Conservation (phyloP, 2,888 invertebrate genomes). For the Anticlea derivata region DNA sequence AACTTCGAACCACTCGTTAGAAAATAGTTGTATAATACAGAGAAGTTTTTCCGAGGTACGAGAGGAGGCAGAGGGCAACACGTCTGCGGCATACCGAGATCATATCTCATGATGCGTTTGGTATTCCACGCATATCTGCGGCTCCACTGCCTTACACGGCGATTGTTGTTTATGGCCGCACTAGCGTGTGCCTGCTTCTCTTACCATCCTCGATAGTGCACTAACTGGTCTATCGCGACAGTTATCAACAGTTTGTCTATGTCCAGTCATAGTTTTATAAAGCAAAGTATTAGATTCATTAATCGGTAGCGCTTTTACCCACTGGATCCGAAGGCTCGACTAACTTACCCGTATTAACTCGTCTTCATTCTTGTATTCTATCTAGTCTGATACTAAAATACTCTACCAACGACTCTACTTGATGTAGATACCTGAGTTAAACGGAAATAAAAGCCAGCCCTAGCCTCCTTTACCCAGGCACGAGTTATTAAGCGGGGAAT, state of each 20-base stretch:
- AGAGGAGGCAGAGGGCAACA: conserved; percentile 13
- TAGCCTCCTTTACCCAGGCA: not conserved
- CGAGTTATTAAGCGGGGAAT: not conserved
- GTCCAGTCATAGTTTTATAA: no score
- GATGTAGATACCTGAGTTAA: not conserved
- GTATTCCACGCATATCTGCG: conserved; percentile 24
- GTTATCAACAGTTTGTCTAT: no score
- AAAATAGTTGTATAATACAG: conserved; percentile 24
- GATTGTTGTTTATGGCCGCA: conserved; percentile 17
- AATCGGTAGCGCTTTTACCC: no score
- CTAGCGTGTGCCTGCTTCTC: conserved; percentile 2
- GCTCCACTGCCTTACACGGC: conserved; percentile 18
- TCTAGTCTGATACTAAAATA: not conserved
- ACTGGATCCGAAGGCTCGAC: no score
- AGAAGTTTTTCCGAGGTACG: conserved; percentile 22
- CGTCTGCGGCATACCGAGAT: conserved; percentile 23
- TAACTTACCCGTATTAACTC: no score
- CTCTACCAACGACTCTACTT: not conserved
- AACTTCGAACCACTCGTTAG: conserved; percentile 15
- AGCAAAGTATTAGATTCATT: no score
- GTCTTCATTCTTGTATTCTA: no score
- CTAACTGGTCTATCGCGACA: no score
- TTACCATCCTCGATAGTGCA: not conserved
- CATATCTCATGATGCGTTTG: conserved; percentile 25
- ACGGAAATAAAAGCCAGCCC: conserved; percentile 6